These are phyloP conservation scores for Eurytoma adleriae DNA, from an alignment of 2,888 invertebrate genomes.

Conservation along the genomic window DNA sequence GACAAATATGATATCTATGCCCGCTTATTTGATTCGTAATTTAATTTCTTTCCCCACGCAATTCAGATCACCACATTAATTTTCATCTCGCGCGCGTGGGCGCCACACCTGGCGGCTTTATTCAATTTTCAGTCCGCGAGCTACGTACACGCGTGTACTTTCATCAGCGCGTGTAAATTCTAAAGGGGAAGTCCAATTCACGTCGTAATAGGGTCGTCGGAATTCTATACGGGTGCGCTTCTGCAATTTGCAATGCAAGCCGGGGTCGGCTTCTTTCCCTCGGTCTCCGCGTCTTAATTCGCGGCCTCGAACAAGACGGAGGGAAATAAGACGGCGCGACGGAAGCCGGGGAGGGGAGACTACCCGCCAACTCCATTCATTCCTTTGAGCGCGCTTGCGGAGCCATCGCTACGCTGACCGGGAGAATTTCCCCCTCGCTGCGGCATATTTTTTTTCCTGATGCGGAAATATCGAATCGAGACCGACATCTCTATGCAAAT, in stretches of 20 bases:
- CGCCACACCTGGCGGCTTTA: not conserved
- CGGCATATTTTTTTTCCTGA: slow-evolving; percentile 9
- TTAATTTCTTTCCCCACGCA: too few species aligned
- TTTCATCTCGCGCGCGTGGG: not conserved
- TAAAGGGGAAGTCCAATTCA: slow-evolving; percentile 18
- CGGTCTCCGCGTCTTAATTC: slow-evolving; percentile 24
- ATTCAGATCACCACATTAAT: not conserved
- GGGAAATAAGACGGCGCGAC: not conserved
- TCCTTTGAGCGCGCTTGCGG: slow-evolving; percentile 29
- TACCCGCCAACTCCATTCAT: not conserved
- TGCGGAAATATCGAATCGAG: slow-evolving; percentile 35
- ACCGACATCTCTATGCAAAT: slow-evolving; percentile 46
- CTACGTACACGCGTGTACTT: not conserved
- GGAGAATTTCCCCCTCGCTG: not conserved
- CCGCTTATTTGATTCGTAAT: too few species aligned
- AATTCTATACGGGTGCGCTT: slow-evolving; percentile 6
- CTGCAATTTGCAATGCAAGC: slow-evolving; percentile 25
- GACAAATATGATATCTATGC: too few species aligned
- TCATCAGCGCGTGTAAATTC: not conserved
- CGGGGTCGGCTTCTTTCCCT: not conserved
- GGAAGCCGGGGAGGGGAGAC: not conserved
- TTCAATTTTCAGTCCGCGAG: slow-evolving; percentile 3
- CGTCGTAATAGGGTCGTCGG: slow-evolving; percentile 36
- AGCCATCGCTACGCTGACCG: not conserved
- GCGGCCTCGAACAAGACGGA: not conserved